Base-by-base conservation (phyloP, 1,140 invertebrate genomes). In the Ptiloglossa arizonensis region DNA sequence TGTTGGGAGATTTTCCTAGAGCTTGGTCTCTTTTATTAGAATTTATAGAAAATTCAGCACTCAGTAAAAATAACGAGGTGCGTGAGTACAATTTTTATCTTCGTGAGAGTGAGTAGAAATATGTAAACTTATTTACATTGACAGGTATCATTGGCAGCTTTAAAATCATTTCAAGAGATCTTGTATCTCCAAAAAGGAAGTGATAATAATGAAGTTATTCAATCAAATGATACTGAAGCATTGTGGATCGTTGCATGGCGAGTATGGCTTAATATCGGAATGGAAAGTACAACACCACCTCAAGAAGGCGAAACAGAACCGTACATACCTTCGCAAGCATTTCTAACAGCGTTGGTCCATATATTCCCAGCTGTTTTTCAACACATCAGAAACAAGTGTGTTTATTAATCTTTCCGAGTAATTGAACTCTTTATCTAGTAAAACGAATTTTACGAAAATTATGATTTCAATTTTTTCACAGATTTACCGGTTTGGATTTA, bases 161-260 rank as follows among this genome's bases (percentile, higher is more conserved):
- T 99, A 2, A 98, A 99, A 91, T 98, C 98, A 29, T 97, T 99
- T 90, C 98, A 99, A 93, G 98, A 99, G 92, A 97, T 99, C 83
- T 93, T 98, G 59, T 96, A 96, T 86, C 89, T 94, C 13, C 94
- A 93, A 81, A 94, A 94, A 86, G 88, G 80, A 74, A 78, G 79
- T 17, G 93, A 94, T 13, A 91, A 87, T 83, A 87, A 84, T 41
- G 90, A 91, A 70, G 82, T 87, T 19, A 88, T 86, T 15, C 88
- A 89, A 22, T 87, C 87, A 5, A 89, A 89, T 15, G 93, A 95
- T 77, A 93, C 95, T 8, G 93, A 94, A 75, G 93, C 95, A 60
- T 93, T 97, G 64, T 97, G 97, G 97, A 92, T 94, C 27, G 94
- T 95, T 66, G 97, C 96, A 5, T 97, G 96, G 96, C 95, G 95